phyloP scores from a whole-genome alignment of 2,113 vertebrate genomes.

The Raja brachyura region DNA sequence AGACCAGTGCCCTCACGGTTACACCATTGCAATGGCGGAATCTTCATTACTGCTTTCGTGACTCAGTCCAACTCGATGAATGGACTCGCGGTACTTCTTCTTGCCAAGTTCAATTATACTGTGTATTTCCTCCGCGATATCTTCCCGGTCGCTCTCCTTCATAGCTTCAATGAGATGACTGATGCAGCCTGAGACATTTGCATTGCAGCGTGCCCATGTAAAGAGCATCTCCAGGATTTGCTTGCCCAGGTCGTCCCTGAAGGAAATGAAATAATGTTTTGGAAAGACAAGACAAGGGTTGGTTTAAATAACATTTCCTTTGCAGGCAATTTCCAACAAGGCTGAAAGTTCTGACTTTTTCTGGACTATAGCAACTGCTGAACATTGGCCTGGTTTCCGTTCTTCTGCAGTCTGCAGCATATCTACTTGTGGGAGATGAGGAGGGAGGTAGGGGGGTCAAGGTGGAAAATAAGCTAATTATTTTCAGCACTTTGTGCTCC shows the following conservation, averaged over 20 bases:
- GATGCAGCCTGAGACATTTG: conserved; percentile 58
- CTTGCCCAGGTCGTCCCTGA: conserved; percentile 72
- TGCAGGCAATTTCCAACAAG: conserved; percentile 56
- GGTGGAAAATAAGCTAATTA: not conserved
- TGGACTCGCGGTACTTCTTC: conserved; percentile 74
- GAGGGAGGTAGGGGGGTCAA: not conserved
- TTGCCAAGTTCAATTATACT: conserved; percentile 72
- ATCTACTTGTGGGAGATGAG: not conserved
- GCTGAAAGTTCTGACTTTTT: conserved; percentile 40
- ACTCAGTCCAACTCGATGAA: conserved; percentile 70
- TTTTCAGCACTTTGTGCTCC: not conserved
- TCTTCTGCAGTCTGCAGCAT: no score
- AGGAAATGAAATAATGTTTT: conserved; percentile 17
- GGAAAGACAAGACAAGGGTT: conserved; percentile 16
- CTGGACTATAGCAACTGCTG: not conserved
- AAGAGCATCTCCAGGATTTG: conserved; percentile 85
- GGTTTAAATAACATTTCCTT: not conserved
- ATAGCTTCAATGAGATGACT: conserved; percentile 66
- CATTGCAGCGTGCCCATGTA: conserved; percentile 74
- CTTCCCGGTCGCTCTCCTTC: conserved; percentile 69
- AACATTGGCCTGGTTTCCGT: not conserved
- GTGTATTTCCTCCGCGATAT: conserved; percentile 78
- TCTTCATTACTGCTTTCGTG: conserved; percentile 50
- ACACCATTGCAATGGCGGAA: conserved; percentile 47
- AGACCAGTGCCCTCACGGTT: not conserved